Percentiles rank a stretch among this genome's conserved stretches.
phyloP scores from a whole-genome alignment of 1,140 invertebrate species.

The Meloidogyne exigua region DNA sequence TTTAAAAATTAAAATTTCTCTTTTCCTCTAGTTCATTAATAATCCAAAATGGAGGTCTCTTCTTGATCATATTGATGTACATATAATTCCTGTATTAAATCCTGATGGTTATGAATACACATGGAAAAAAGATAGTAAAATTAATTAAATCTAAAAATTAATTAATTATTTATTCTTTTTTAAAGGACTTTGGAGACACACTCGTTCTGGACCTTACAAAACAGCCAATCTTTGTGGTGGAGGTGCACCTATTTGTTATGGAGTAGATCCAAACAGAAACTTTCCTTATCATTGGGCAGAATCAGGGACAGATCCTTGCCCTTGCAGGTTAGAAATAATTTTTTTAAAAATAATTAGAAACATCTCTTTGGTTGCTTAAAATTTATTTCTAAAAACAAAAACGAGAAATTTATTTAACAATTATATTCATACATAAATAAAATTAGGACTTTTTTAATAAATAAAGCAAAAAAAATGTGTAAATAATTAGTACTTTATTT shows the following conservation, averaged over 20 bases:
- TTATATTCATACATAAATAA: no score
- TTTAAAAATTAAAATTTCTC: neutral
- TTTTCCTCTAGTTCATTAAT: conserved; percentile 17
- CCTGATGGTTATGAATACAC: conserved; percentile 65
- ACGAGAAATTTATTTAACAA: no score
- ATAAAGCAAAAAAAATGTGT: no score
- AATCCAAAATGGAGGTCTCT: conserved; percentile 14
- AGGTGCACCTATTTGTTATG: conserved; percentile 50
- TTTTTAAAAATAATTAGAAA: neutral
- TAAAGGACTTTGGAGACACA: conserved; percentile 65
- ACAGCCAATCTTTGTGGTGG: neutral
- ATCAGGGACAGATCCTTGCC: conserved; percentile 21
- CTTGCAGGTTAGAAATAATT: conserved; percentile 15
- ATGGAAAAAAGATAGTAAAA: conserved; percentile 54
- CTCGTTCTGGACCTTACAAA: conserved; percentile 48
- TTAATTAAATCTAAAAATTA: neutral
- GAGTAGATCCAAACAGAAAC: conserved; percentile 66
- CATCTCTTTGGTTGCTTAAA: no score
- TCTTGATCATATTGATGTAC: conserved; percentile 37
- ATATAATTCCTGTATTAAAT: conserved; percentile 40
- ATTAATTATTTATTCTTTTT: neutral
- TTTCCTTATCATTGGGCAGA: conserved; percentile 64
- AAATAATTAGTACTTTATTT: no score
- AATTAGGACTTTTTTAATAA: no score
- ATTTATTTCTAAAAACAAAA: no score